These are phyloP conservation scores for Adelges cooleyi DNA, from an alignment of 1,140 invertebrate species.

Conservation along the genomic window DNA sequence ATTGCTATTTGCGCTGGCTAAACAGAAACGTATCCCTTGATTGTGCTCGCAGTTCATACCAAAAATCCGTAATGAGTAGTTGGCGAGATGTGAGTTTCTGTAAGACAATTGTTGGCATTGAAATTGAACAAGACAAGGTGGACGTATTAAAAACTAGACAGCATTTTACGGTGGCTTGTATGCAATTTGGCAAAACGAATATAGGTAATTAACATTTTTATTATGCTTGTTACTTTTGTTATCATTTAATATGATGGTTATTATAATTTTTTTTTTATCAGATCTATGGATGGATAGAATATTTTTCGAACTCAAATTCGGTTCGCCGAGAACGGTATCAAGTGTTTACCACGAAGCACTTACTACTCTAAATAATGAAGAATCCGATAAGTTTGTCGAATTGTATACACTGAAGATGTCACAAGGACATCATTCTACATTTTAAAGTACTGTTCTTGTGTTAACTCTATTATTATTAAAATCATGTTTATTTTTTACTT, in stretches of 20 bases:
- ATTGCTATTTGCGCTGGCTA: background rate
- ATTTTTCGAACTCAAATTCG: slow-evolving; percentile 1
- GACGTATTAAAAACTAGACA: background rate
- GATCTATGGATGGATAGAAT: slow-evolving; percentile 22
- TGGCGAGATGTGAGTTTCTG: background rate
- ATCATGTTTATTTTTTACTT: too few relatives aligned
- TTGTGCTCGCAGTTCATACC: background rate
- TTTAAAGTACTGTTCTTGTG: too few relatives aligned
- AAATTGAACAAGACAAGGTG: background rate
- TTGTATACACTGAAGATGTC: background rate
- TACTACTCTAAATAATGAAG: slow-evolving; percentile 14
- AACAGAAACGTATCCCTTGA: background rate
- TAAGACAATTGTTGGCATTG: background rate
- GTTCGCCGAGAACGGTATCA: background rate
- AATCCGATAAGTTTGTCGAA: slow-evolving; percentile 15
- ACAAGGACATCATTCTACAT: too few relatives aligned
- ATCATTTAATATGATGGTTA: too few relatives aligned
- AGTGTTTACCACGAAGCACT: slow-evolving; percentile 1
- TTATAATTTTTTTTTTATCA: background rate
- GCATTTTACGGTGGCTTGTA: slow-evolving; percentile 6
- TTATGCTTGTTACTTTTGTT: too few relatives aligned
- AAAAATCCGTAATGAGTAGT: background rate
- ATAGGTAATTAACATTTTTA: background rate
- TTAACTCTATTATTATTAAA: too few relatives aligned
- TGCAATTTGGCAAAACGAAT: slow-evolving; percentile 14